phyloP scores from a whole-genome alignment of 2,888 invertebrate species.

The Rhagium mordax region DNA sequence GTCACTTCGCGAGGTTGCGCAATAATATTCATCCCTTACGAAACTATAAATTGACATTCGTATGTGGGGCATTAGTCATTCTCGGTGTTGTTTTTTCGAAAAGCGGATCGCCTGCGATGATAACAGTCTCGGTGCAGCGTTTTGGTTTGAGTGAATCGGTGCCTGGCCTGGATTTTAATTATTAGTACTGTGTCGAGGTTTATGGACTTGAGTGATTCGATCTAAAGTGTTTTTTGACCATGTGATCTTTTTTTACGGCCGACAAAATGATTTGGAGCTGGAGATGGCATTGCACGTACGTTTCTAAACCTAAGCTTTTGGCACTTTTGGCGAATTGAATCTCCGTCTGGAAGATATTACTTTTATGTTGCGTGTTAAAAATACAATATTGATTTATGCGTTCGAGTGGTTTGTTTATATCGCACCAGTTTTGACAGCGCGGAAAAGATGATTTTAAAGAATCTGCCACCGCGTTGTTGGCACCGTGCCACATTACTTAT shows the following conservation, averaged over 20 bases:
- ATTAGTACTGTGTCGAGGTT: neutral
- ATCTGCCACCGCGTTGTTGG: constrained; percentile 3
- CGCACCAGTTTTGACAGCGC: constrained; percentile 30
- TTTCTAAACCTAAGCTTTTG: too few relatives aligned
- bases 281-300: constrained; percentile 3
- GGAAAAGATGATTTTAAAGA: neutral
- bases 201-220: neutral
- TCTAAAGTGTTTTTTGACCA: constrained; percentile 42
- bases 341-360: neutral
- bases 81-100: constrained; percentile 4
- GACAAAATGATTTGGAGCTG: constrained; percentile 14
- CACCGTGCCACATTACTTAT: constrained; percentile 7
- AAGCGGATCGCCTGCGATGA: neutral
- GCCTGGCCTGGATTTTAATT: too few relatives aligned
- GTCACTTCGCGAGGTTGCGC: constrained; percentile 53
- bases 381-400: constrained; percentile 33
- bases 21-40: constrained; percentile 47
- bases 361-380: constrained; percentile 27
- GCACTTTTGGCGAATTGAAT: too few relatives aligned
- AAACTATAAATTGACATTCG: constrained; percentile 38
- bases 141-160: neutral
- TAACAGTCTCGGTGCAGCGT: neutral
- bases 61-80: constrained; percentile 41
- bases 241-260: constrained; percentile 37
- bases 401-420: constrained; percentile 37